Conservation (phyloP, 1,140 invertebrate species). For the Heliconius nattereri region DNA sequence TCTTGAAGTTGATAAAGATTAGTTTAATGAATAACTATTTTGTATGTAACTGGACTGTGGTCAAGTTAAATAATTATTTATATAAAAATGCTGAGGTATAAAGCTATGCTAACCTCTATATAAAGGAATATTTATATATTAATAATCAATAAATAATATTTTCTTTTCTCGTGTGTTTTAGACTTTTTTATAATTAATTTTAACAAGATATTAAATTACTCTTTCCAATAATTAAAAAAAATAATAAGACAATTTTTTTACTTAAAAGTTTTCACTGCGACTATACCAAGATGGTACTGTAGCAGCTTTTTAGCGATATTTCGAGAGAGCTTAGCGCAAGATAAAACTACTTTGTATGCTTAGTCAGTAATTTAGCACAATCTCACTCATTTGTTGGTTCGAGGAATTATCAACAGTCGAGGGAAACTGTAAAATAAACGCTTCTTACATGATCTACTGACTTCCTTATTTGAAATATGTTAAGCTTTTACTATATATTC, state of each 20-base stretch:
- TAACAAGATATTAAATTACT: no score
- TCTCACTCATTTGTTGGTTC: constrained; percentile 39
- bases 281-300: constrained; percentile 39
- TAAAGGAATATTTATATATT: no score
- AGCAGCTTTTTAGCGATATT: constrained; percentile 47
- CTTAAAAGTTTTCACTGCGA: constrained; percentile 2
- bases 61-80: background rate
- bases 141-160: no score
- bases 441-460: background rate
- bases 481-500: no score
- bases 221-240: no score
- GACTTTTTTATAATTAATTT: no score
- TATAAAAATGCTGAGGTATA: no score
- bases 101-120: no score
- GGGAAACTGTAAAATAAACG: constrained; percentile 18
- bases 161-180: no score
- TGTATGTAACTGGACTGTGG: background rate
- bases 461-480: no score
- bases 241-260: no score
- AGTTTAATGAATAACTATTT: background rate
- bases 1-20: constrained; percentile 1
- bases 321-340: constrained; percentile 42
- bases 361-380: constrained; percentile 43
- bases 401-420: constrained; percentile 26
- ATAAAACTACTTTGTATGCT: constrained; percentile 47